Conservation (phyloP, 2,888 invertebrate genomes). For the Pegoplata infirma region DNA sequence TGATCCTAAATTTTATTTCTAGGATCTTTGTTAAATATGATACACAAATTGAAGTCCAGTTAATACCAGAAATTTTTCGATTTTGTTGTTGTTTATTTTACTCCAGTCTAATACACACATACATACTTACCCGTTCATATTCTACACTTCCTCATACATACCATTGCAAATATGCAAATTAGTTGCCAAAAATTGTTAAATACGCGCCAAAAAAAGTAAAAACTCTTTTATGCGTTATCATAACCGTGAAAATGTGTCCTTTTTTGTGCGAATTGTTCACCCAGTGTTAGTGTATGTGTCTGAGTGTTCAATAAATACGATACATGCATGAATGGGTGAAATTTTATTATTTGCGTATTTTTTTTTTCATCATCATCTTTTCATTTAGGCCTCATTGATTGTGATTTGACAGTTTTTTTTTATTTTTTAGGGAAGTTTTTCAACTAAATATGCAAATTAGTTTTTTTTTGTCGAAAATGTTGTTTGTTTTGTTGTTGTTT, state of each 20-base stretch:
- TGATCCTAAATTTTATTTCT: too few relatives aligned
- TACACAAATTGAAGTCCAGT: too few relatives aligned
- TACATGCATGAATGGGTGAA: conserved; percentile 36
- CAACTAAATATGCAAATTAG: conserved; percentile 58
- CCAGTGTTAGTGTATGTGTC: neutral
- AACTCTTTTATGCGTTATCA: conserved; percentile 27
- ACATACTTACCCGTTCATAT: too few relatives aligned
- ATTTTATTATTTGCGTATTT: conserved; percentile 7
- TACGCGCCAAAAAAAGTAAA: conserved; percentile 50
- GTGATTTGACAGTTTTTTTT: conserved; percentile 52
- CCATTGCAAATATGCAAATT: conserved; percentile 54
- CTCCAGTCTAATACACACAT: too few relatives aligned
- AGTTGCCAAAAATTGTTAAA: conserved; percentile 56
- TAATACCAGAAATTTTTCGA: too few relatives aligned
- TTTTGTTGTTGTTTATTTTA: too few relatives aligned
- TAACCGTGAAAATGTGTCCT: conserved; percentile 21
- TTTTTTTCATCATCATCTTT: conserved; percentile 9
- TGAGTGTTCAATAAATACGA: conserved; percentile 3
- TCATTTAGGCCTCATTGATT: conserved; percentile 48
- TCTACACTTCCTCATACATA: conserved; percentile 8
- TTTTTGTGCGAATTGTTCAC: too few relatives aligned
- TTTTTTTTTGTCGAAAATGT: neutral
- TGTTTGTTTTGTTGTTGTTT: conserved; percentile 1
- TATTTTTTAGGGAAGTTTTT: conserved; percentile 46
- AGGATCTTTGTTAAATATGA: too few relatives aligned